These are phyloP conservation scores for Gavia stellata DNA, from an alignment of 2,113 vertebrate species.

Conservation along the genomic window DNA sequence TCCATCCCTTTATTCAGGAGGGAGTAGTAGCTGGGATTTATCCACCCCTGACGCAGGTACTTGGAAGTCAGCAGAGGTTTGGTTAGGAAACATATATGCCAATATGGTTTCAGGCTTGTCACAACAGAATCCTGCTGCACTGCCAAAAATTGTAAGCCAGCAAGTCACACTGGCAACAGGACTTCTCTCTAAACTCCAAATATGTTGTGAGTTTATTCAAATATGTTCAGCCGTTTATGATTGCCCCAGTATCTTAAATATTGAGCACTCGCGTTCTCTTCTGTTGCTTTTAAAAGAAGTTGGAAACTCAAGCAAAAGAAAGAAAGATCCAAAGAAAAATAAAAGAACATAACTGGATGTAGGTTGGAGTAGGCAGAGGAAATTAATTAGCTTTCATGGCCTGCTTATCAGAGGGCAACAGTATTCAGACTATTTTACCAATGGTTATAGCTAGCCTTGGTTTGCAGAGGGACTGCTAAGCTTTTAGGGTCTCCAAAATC, in stretches of 20 bases:
- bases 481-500: not conserved
- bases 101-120: not conserved
- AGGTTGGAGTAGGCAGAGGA: not conserved
- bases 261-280: rapidly evolving
- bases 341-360: not conserved
- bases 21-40: not conserved
- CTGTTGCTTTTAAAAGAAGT: not conserved
- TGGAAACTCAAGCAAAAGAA: not conserved
- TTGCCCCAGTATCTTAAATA: not conserved
- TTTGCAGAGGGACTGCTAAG: not conserved
- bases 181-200: not conserved
- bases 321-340: not conserved
- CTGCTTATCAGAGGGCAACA: not conserved
- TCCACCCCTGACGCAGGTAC: rapidly evolving
- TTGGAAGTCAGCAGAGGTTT: not conserved
- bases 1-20: rapidly evolving
- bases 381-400: not conserved
- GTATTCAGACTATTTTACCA: not conserved
- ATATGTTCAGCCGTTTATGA: not conserved
- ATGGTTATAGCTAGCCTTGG: not conserved
- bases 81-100: not conserved
- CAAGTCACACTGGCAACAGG: not conserved
- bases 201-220: no score
- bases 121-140: not conserved
- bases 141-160: not conserved